phyloP scores from a whole-genome alignment of 2,113 vertebrate species.

The Pithys albifrons region DNA sequence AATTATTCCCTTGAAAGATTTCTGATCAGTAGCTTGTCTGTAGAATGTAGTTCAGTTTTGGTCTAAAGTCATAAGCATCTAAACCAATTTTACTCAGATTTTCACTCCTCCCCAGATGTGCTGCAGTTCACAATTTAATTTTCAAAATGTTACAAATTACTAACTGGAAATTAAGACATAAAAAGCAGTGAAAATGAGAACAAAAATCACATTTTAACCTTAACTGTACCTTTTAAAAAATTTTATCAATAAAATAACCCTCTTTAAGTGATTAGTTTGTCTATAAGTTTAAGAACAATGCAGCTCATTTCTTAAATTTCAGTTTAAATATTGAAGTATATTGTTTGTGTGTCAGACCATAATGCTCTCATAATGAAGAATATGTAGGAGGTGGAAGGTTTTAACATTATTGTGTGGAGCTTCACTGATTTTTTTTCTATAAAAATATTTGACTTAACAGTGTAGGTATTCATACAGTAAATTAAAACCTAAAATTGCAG shows the following conservation, averaged over 20 bases:
- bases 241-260: background rate
- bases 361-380: background rate
- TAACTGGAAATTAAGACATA: background rate
- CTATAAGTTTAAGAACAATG: slow-evolving; percentile 19
- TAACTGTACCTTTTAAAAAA: background rate
- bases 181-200: background rate
- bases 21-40: background rate
- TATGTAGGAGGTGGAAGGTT: background rate
- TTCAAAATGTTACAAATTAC: background rate
- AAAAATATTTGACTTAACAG: slow-evolving; percentile 47
- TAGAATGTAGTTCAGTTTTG: background rate
- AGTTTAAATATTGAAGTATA: slow-evolving; percentile 8
- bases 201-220: background rate
- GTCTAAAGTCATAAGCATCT: background rate
- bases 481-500: slow-evolving; percentile 46
- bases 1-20: background rate
- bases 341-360: background rate
- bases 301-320: background rate
- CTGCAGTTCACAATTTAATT: background rate
- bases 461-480: slow-evolving; percentile 30
- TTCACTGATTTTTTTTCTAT: background rate
- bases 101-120: background rate
- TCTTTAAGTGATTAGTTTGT: background rate
- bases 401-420: background rate
- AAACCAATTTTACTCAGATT: background rate